These are phyloP conservation scores for Anagrus nilaparvatae DNA, from an alignment of 1,140 invertebrate genomes.

Conservation along the genomic window DNA sequence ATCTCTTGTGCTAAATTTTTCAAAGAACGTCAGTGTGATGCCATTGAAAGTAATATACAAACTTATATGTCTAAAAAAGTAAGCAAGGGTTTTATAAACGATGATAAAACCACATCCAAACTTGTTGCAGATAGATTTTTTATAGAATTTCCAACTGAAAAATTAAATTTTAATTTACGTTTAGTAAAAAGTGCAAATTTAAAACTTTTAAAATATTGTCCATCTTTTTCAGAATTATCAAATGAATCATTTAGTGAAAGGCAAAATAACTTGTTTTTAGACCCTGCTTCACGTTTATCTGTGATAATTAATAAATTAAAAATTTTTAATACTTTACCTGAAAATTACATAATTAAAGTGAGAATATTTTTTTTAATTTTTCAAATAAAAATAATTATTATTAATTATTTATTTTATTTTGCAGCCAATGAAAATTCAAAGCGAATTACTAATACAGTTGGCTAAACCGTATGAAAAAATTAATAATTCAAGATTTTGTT, in stretches of 20 bases:
- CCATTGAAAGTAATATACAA: constrained; percentile 53
- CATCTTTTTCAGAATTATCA: constrained; percentile 4
- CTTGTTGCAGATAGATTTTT: constrained; percentile 26
- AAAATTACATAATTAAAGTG: constrained; percentile 16
- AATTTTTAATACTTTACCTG: neutral
- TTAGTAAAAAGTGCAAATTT: constrained; percentile 23
- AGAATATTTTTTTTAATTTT: constrained; percentile 10
- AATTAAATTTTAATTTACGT: constrained; percentile 16
- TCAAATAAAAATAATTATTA: constrained; percentile 3
- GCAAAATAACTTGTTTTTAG: constrained; percentile 18
- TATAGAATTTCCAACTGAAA: constrained; percentile 20
- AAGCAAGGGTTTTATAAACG: neutral
- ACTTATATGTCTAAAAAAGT: constrained; percentile 35
- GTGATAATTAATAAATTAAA: constrained; percentile 7
- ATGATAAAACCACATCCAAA: constrained; percentile 17
- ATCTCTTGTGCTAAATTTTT: constrained; percentile 52
- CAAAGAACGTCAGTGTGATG: constrained; percentile 51
- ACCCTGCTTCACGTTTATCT: constrained; percentile 17
- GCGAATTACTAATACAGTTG: no score
- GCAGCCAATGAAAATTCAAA: no score
- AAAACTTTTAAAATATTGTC: neutral
- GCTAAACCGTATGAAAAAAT: constrained; percentile 31
- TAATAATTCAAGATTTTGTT: constrained; percentile 35
- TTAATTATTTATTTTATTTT: constrained; percentile 3
- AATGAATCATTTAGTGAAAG: constrained; percentile 32